Conservation (phyloP, 1,140 invertebrate genomes). For the Leptinotarsa lineolata region DNA sequence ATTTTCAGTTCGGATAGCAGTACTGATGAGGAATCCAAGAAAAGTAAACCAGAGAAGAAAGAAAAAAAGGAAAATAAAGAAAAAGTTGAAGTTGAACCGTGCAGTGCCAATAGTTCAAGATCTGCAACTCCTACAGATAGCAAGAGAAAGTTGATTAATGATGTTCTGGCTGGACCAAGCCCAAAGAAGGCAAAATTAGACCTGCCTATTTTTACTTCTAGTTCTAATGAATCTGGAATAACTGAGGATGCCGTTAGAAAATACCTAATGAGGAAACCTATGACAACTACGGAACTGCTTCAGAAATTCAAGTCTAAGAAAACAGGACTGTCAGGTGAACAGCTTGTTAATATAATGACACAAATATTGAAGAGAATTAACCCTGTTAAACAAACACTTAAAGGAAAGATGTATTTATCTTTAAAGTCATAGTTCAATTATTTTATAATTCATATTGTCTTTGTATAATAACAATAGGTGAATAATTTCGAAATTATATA, state of each 20-base stretch:
- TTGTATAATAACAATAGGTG: neutral
- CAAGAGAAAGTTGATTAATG: conserved; percentile 51
- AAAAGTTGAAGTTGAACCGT: conserved; percentile 33
- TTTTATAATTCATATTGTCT: neutral
- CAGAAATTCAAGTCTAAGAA: conserved; percentile 96
- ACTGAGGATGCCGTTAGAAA: conserved; percentile 92
- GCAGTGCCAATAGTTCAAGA: conserved; percentile 63
- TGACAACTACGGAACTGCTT: conserved; percentile 92
- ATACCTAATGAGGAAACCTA: conserved; percentile 92
- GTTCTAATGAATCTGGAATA: conserved; percentile 80
- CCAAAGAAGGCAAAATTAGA: conserved; percentile 69
- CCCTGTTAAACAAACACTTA: conserved; percentile 88
- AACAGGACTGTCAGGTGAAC: conserved; percentile 85
- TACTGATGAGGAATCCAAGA: conserved; percentile 67
- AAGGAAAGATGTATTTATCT: conserved; percentile 93
- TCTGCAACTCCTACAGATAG: conserved; percentile 65
- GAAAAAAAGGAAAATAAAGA: conserved; percentile 56
- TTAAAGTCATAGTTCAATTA: conserved; percentile 64
- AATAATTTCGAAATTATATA: neutral
- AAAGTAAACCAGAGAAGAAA: conserved; percentile 56
- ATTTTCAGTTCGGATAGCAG: conserved; percentile 76
- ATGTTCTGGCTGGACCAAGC: conserved; percentile 50
- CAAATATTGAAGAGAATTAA: conserved; percentile 94
- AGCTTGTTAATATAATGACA: conserved; percentile 90
- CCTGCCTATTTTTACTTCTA: conserved; percentile 40